Evolutionary conservation across 2,888 invertebrate genomes (phyloP).

Genomic region (Drosophila gaucha): DNA sequence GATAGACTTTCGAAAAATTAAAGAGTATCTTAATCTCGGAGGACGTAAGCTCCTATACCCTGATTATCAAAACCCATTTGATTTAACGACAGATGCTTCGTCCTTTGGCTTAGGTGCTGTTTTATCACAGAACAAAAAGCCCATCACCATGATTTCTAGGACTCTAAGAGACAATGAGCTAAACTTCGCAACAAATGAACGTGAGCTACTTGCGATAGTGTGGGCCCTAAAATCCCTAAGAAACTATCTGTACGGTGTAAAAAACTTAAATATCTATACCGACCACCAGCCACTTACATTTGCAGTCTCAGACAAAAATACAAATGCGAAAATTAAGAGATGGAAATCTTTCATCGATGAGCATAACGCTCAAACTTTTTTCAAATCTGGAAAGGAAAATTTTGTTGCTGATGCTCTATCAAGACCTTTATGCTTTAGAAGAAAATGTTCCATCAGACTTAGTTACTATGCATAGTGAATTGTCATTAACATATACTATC

Average conservation of each 20-base stretch:
- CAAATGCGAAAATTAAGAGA: background rate
- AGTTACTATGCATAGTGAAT: background rate
- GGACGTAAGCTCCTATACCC: background rate
- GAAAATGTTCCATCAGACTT: background rate
- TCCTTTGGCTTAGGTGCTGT: background rate
- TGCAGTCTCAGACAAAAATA: background rate
- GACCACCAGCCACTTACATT: constrained; percentile 1
- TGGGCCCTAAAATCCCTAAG: background rate
- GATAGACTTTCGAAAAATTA: background rate
- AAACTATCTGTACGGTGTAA: background rate
- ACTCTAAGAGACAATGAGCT: background rate
- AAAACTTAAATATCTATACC: background rate
- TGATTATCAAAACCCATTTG: background rate
- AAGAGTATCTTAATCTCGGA: background rate
- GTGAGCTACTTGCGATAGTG: background rate
- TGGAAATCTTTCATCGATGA: background rate
- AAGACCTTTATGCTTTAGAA: background rate
- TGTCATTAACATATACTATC: background rate
- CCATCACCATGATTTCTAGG: background rate
- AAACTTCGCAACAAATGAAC: background rate
- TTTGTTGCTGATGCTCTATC: background rate
- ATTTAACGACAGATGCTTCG: background rate
- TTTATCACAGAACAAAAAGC: background rate
- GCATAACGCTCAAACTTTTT: background rate
- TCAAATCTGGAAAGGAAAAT: background rate